Evolutionary conservation across 1,140 invertebrate genomes (phyloP), one percentile per base, ranked within the genome.

Genomic region (Trachymyrmex cornetzi): DNA sequence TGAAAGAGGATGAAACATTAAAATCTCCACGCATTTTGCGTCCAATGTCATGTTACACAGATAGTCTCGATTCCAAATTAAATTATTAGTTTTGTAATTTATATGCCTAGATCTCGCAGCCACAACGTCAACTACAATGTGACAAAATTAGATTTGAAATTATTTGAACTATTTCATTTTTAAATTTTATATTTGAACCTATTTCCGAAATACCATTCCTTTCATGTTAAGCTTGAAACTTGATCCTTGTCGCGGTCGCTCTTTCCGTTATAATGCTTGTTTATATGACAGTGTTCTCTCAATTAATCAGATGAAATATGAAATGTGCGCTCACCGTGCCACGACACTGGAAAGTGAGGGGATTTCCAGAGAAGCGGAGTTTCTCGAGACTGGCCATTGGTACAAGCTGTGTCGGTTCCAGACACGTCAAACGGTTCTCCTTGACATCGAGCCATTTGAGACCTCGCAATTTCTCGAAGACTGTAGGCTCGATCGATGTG

Each of bases 81-180:
- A 48, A 50, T 1, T 44, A 11, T 44, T 44, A 44, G 1, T 44
- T 44, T 44, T 44, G 38, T 44, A 44, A 44, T 11, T 44, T 44
- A 12, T 80, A 94, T 92, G 16, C 93, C 93, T 27, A 92, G 92
- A 61, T 94, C 94, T 69, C 75, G 85, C 80, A 94, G 90, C 94
- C 94, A 94, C 44, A 93, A 90, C 11, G 94, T 95, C 87, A 94
- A 66, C 94, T 95, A 87, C 59, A 93, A 93, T 64, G 72, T 53
- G 34, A 9, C n/a, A 12, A 9, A 81, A 81, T 88, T 44, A 84
- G 69, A 44, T 44, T 44, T 44, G 38, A 44, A 44, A 44, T 44
- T 44, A 44, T 44, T 44, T 44, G 11, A 44, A 44, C 38, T 44
- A 3, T 11, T 44, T 44, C 7, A 44, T 44, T 44, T 44, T 44